Evolutionary conservation across 2,888 invertebrate species (phyloP), one percentile per base, ranked within the genome.

Genomic region (Thecophora atra): DNA sequence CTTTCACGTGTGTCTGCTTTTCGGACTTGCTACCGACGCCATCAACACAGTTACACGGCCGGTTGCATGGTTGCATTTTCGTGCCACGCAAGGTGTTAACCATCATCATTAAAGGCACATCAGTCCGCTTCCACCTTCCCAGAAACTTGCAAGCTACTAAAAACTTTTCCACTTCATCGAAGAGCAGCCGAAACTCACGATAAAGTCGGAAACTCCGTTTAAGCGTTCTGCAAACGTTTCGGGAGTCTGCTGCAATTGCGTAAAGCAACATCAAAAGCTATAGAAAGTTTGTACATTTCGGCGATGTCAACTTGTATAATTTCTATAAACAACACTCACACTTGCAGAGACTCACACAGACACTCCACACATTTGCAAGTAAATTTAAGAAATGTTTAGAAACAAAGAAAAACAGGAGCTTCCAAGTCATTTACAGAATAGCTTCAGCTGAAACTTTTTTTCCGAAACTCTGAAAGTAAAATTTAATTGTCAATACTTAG

Each of bases 171-270:
- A 72, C 72, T 74, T 72, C 70, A 66, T 64, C 72, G 72, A 75
- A 19, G 11, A 28, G 68, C 58, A 62, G 13, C 69, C 28, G 47
- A 44, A 62, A 62, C 60, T 60, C 17, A 21, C 62, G 62, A 74
- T 74, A 73, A 74, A 76, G 73, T 74, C 73, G 75, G 75, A 75
- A 76, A 73, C 72, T 76, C 76, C 75, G 76, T 75, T 75, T 75
- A 66, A 70, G 66, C 74, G 72, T 72, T 75, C 26, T 24, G 17
- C 58, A 19, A 54, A 54, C 54, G n/a, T n/a, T 24, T 54, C 19
- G 3, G n/a, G 70, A 52, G 30, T 62, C 63, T 56, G 47, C 30
- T 51, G 21, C 37, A 51, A 69, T 52, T 30, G 63, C 70, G 52
- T 62, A 62, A 70, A 63, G 51, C 52, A 63, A 70, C 70, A 52